Conservation (phyloP, 2,888 invertebrate genomes). For the Folsomia candida region DNA sequence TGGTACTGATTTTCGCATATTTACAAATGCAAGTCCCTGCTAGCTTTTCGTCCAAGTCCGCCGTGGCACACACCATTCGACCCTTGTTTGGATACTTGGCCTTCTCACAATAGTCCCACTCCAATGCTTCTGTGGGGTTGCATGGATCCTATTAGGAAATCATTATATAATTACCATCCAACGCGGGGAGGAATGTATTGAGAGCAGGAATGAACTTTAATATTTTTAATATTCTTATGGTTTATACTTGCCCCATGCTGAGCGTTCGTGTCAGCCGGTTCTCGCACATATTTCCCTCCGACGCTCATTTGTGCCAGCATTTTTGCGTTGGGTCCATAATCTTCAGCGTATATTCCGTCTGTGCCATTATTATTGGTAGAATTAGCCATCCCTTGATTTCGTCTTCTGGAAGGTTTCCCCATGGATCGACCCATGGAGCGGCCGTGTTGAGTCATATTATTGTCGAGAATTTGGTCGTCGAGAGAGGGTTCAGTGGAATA, state of each 20-base stretch:
- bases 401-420: background rate
- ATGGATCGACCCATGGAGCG: background rate
- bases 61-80: slow-evolving; percentile 21
- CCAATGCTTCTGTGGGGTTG: slow-evolving; percentile 2
- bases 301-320: background rate
- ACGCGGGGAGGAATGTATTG: no score
- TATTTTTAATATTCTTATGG: no score
- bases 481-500: background rate
- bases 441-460: background rate
- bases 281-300: background rate
- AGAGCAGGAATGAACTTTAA: no score
- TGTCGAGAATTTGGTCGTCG: background rate
- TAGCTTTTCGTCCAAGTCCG: background rate
- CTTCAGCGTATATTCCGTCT: background rate
- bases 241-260: no score
- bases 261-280: background rate
- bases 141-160: no score
- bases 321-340: background rate
- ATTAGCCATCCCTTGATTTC: background rate
- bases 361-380: background rate
- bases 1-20: background rate
- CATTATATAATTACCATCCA: no score
- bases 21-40: slow-evolving; percentile 20
- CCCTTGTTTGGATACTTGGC: slow-evolving; percentile 20
- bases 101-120: slow-evolving; percentile 19